Conservation (phyloP, 2,888 invertebrate species). For the Escarpia spicata region DNA sequence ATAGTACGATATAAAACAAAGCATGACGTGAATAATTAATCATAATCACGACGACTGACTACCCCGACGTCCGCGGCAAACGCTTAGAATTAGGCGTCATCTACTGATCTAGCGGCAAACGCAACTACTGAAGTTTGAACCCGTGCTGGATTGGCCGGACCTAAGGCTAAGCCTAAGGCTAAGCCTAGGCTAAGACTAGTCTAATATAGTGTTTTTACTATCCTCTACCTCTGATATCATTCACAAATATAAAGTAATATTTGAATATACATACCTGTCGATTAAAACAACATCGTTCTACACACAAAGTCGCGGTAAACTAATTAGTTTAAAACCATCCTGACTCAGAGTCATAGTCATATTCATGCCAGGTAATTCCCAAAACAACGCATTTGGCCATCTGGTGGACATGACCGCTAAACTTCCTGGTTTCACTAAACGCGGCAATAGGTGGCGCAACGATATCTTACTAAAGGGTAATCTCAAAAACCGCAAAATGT, state of each 20-base stretch:
- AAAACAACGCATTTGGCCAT: neutral
- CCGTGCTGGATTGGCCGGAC: too few species aligned
- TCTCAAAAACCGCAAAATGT: neutral
- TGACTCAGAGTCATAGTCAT: neutral
- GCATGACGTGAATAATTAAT: too few species aligned
- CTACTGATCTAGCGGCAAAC: too few species aligned
- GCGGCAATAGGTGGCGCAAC: neutral
- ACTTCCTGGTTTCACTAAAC: neutral
- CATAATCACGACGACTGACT: too few species aligned
- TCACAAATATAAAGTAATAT: neutral
- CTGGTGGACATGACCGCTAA: neutral
- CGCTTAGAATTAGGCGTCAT: too few species aligned
- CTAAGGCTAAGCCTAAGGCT: too few species aligned
- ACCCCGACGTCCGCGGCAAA: too few species aligned
- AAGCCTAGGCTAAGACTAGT: too few species aligned
- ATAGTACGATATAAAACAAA: too few species aligned
- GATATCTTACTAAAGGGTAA: neutral
- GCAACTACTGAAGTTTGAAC: too few species aligned
- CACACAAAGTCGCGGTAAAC: neutral
- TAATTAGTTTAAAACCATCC: neutral
- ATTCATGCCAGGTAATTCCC: neutral
- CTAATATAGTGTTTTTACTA: too few species aligned
- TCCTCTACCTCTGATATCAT: neutral
- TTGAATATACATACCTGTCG: neutral
- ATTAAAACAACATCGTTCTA: neutral